These are phyloP conservation scores for Notoglanidium macrostoma DNA, from an alignment of 2,797 vertebrate genomes.

Conservation along the genomic window DNA sequence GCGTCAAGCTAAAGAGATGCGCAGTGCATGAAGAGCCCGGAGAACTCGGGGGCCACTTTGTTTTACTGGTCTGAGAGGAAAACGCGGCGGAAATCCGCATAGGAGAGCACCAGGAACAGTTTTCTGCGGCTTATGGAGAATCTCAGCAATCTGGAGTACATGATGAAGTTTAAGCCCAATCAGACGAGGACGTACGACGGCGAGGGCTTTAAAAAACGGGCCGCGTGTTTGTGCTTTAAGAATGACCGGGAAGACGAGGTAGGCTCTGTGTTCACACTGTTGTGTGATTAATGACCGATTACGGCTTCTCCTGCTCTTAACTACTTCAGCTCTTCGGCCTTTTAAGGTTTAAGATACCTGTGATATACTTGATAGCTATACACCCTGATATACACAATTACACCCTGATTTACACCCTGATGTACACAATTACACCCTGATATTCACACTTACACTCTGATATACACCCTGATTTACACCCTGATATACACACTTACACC, in stretches of 20 bases:
- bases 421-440: background rate
- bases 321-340: background rate
- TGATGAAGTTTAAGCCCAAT: slow-evolving; percentile 98
- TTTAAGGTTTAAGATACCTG: background rate
- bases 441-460: background rate
- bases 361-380: background rate
- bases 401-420: background rate
- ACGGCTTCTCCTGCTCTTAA: background rate
- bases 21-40: slow-evolving; percentile 33
- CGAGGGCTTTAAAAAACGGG: slow-evolving; percentile 92
- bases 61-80: slow-evolving; percentile 38
- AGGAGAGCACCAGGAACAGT: slow-evolving; percentile 19
- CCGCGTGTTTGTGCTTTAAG: slow-evolving; percentile 90
- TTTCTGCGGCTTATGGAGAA: slow-evolving; percentile 21
- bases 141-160: slow-evolving; percentile 65
- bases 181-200: slow-evolving; percentile 96
- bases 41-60: slow-evolving; percentile 13
- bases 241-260: slow-evolving; percentile 92
- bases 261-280: slow-evolving; percentile 43
- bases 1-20: slow-evolving; percentile 24
- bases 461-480: background rate
- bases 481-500: background rate
- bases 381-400: background rate
- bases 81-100: slow-evolving; percentile 15
- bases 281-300: background rate